Base-by-base conservation (phyloP, 2,888 invertebrate species). In the Rutpela maculata region DNA sequence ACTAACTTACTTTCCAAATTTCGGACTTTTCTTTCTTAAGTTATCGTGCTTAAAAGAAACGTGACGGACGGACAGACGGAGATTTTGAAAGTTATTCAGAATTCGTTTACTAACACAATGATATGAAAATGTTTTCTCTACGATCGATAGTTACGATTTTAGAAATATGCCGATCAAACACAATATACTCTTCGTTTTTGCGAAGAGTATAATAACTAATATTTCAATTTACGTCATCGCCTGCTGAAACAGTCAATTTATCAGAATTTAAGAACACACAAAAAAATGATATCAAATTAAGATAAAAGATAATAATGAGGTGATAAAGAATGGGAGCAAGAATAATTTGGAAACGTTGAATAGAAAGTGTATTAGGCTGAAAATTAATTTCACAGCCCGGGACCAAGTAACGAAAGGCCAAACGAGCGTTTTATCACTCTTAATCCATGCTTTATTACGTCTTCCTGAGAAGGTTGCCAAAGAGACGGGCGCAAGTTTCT, bases 391-490 rank as follows among this genome's bases (percentile, higher is more conserved):
- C 50, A 3, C 50, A 12, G 15, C 0, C 50, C 50, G 12, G 7
- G n/a, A 65, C 10, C 43, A 19, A 1, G 17, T 43, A 22, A 43
- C 43, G 43, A 43, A 65, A 43, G 65, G 65, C 38, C 19, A 65
- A 65, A 65, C 43, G 65, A 65, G 65, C 38, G 65, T 19, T 38
- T 65, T 65, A 43, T 65, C 65, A 38, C 65, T 22, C 65, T 43
- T 43, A 15, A 65, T 65, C 43, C 50, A 65, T 43, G 65, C 43
- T 38, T 65, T 38, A 65, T 65, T 65, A 43, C 18, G 15, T 65
- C 43, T 65, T 65, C 22, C 65, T 43, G 43, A 12, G 22, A 50
- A 12, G 38, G 65, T 43, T 65, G 18, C 65, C 43, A 43, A 65
- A 65, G 65, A 38, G 43, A 65, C 65, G 38, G 11, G 43, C 43